phyloP scores from a whole-genome alignment of 2,113 vertebrate species.

The Ptyas mucosa region DNA sequence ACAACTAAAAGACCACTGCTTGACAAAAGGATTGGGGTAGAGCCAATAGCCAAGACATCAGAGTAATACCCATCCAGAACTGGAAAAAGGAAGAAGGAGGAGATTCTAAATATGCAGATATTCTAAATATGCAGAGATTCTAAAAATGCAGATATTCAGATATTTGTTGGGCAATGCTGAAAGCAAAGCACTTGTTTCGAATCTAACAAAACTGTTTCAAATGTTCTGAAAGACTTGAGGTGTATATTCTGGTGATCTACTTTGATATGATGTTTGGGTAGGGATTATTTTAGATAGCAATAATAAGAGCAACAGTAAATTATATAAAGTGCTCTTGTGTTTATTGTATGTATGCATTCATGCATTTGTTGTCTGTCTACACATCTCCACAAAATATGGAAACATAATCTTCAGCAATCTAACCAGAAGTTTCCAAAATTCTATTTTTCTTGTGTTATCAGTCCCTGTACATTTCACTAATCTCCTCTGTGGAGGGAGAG shows the following conservation, averaged over 20 bases:
- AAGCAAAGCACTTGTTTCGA: background rate
- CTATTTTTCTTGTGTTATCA: constrained; percentile 10
- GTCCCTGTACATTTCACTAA: background rate
- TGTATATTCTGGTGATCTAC: background rate
- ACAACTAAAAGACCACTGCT: background rate
- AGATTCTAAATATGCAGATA: background rate
- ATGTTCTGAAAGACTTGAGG: background rate
- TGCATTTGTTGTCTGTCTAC: background rate
- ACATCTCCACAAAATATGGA: background rate
- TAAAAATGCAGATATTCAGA: background rate
- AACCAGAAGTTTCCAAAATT: background rate
- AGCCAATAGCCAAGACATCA: background rate
- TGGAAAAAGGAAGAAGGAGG: background rate
- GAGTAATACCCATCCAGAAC: background rate
- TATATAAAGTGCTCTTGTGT: background rate
- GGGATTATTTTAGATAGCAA: background rate
- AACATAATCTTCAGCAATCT: background rate
- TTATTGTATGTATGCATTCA: background rate
- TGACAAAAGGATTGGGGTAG: background rate
- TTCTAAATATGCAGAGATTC: background rate
- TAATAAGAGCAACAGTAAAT: background rate
- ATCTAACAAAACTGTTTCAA: background rate
- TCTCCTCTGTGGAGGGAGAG: background rate
- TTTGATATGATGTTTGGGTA: background rate
- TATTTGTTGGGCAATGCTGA: background rate